A percentile compares a stretch with the other conserved stretches of the same genome.
Conservation (phyloP, 2,888 invertebrate species). For the Ochropacha duplaris region DNA sequence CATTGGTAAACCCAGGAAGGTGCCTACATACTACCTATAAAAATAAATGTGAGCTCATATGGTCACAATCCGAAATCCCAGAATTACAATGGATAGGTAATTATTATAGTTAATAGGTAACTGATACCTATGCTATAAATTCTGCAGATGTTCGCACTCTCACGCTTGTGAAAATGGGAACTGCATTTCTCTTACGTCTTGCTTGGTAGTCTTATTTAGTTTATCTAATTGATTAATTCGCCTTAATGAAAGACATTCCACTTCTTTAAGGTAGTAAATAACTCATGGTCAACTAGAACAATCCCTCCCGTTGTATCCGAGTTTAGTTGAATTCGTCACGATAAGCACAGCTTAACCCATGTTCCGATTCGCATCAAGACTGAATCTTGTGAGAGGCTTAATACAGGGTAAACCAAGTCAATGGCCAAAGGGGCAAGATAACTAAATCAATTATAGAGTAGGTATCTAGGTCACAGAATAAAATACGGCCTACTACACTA, state of each 20-base stretch:
- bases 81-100: too few relatives aligned
- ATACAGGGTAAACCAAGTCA: neutral
- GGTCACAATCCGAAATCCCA: too few relatives aligned
- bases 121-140: too few relatives aligned
- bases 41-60: too few relatives aligned
- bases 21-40: too few relatives aligned
- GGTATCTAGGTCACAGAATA: too few relatives aligned
- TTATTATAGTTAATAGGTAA: too few relatives aligned
- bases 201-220: neutral
- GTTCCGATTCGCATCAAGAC: conserved; percentile 22
- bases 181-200: too few relatives aligned
- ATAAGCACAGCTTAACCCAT: conserved; percentile 33
- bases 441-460: neutral
- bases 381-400: neutral
- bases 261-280: conserved; percentile 6
- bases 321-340: conserved; percentile 40
- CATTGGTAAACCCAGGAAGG: too few relatives aligned
- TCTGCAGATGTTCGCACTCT: too few relatives aligned
- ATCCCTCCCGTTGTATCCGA: conserved; percentile 30
- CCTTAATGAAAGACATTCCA: neutral
- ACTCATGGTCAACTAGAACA: conserved; percentile 6
- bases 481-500: too few relatives aligned
- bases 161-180: too few relatives aligned
- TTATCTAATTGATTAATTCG: neutral
- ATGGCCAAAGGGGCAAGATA: neutral